Conservation (phyloP, 2,888 invertebrate genomes). For the Netelia fuscicornis region DNA sequence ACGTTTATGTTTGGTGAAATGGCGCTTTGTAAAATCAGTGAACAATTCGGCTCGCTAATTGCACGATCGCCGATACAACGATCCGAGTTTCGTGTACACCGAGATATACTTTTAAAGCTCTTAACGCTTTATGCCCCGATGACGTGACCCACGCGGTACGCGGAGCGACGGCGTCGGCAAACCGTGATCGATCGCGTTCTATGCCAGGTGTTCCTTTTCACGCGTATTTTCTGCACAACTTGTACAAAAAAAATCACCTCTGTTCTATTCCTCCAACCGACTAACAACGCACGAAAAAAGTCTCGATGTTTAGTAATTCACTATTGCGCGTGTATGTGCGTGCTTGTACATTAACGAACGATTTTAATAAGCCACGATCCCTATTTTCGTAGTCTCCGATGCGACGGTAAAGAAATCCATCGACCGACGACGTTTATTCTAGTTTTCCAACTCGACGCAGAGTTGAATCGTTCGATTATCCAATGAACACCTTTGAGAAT, state of each 20-base stretch:
- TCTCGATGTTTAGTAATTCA: too few relatives aligned
- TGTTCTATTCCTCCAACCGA: conserved; percentile 6
- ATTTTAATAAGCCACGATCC: conserved; percentile 3
- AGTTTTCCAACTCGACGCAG: background rate
- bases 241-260: background rate
- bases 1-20: background rate
- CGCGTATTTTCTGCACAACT: conserved; percentile 36
- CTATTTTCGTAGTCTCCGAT: background rate
- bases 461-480: background rate
- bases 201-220: conserved; percentile 68
- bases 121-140: conserved; percentile 55
- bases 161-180: conserved; percentile 27
- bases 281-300: conserved; percentile 6
- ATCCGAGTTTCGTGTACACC: conserved; percentile 45
- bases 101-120: conserved; percentile 61
- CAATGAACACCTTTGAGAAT: background rate
- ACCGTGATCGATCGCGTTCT: conserved; percentile 65
- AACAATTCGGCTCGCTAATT: conserved; percentile 57
- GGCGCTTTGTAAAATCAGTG: background rate
- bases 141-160: conserved; percentile 43
- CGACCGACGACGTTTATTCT: background rate
- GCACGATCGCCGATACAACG: conserved; percentile 61
- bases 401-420: background rate
- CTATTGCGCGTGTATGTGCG: background rate
- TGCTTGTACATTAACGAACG: background rate